phyloP scores from a whole-genome alignment of 2,888 invertebrate genomes.

The Lithophane socia region DNA sequence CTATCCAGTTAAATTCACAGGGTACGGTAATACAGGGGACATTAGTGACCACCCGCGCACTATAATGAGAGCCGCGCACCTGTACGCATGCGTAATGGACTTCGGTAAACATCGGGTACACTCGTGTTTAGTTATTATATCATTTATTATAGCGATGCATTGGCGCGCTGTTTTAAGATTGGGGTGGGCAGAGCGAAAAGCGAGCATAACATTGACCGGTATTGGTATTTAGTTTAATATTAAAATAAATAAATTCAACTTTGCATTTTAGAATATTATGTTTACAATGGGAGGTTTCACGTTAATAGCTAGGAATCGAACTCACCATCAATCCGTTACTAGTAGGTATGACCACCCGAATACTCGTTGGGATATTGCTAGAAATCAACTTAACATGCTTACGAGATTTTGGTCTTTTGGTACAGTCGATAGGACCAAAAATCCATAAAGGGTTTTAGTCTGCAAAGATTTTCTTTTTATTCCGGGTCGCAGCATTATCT shows the following conservation, averaged over 20 bases:
- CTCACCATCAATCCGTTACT: not conserved
- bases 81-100: constrained; percentile 68
- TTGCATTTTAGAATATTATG: not conserved
- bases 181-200: not conserved
- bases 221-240: not conserved
- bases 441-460: too few relatives aligned
- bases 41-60: constrained; percentile 80
- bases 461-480: too few relatives aligned
- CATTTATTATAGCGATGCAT: constrained; percentile 58
- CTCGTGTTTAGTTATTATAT: constrained; percentile 67
- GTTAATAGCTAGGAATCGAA: not conserved
- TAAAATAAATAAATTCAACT: not conserved
- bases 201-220: not conserved
- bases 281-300: not conserved
- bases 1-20: constrained; percentile 66
- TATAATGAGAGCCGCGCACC: constrained; percentile 71
- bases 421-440: not conserved
- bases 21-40: constrained; percentile 69
- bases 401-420: constrained; percentile 1
- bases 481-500: not conserved
- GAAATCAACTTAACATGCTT: too few relatives aligned
- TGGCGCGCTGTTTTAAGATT: constrained; percentile 1
- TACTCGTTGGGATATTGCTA: too few relatives aligned
- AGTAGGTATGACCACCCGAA: not conserved
- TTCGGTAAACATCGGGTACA: constrained; percentile 63